These are phyloP conservation scores for Amyelois transitella DNA, from an alignment of 1,140 invertebrate genomes.

Conservation along the genomic window DNA sequence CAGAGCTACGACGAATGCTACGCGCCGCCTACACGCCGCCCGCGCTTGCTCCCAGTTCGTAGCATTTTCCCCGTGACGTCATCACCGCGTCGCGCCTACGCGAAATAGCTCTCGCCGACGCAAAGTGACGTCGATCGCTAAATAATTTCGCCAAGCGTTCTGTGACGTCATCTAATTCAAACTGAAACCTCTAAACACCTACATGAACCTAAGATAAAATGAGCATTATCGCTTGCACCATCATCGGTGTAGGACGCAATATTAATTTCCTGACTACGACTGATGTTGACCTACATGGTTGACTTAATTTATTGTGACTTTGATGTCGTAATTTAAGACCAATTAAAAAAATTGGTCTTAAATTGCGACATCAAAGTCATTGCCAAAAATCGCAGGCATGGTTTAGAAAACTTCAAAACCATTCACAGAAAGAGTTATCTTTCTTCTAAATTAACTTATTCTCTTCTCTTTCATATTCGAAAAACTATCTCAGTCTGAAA, in stretches of 20 bases:
- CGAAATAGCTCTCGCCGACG: conserved; percentile 30
- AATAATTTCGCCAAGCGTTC: conserved; percentile 30
- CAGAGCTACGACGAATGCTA: conserved; percentile 20
- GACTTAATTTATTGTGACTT: conserved; percentile 33
- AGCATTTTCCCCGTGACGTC: conserved; percentile 56
- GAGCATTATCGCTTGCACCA: conserved; percentile 31
- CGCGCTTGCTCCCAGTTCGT: conserved; percentile 15
- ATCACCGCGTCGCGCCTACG: conserved; percentile 34
- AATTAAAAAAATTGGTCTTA: conserved; percentile 5
- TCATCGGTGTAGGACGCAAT: conserved; percentile 44
- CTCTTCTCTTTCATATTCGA: too few relatives aligned
- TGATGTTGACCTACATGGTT: conserved; percentile 48
- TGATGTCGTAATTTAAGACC: conserved; percentile 7
- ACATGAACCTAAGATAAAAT: conserved; percentile 28
- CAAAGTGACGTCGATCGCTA: conserved; percentile 43
- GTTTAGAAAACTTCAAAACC: background rate
- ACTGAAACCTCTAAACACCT: conserved; percentile 34
- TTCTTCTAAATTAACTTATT: too few relatives aligned
- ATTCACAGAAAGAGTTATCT: too few relatives aligned
- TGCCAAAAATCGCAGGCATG: conserved; percentile 7
- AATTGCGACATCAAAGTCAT: conserved; percentile 15
- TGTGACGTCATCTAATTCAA: conserved; percentile 47
- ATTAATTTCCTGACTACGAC: conserved; percentile 43
- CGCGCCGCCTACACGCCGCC: conserved; percentile 22
- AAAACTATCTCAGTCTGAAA: background rate